Percentiles rank a stretch among this genome's conserved stretches.
Evolutionary conservation across 2,797 vertebrate genomes (phyloP).

Genomic region (Echeneis naucrates): DNA sequence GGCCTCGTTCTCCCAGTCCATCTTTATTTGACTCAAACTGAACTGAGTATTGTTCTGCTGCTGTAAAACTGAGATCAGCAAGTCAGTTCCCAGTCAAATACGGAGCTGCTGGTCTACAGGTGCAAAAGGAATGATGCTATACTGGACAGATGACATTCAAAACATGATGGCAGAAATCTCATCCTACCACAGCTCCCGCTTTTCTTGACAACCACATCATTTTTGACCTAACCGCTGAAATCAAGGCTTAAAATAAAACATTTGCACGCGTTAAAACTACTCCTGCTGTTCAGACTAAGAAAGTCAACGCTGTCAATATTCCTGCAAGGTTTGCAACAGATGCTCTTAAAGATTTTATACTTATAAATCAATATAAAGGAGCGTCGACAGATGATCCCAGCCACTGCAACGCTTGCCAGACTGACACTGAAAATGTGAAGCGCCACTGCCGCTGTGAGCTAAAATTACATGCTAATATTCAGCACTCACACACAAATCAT

Average conservation of each 20-base stretch:
- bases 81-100: slow-evolving; percentile 62
- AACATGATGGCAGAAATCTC: slow-evolving; percentile 31
- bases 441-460: background rate
- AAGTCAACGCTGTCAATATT: background rate
- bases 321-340: slow-evolving; percentile 14
- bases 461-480: slow-evolving; percentile 13
- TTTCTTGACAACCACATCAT: slow-evolving; percentile 4
- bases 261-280: slow-evolving; percentile 20
- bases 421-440: slow-evolving; percentile 13
- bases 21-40: slow-evolving; percentile 53
- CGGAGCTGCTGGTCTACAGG: slow-evolving; percentile 25
- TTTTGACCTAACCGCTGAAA: slow-evolving; percentile 11
- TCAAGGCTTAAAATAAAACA: slow-evolving; percentile 18
- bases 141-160: slow-evolving; percentile 39
- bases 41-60: slow-evolving; percentile 1
- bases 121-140: slow-evolving; percentile 48
- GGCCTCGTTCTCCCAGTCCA: background rate
- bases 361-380: slow-evolving; percentile 37
- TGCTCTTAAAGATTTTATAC: slow-evolving; percentile 38
- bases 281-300: too few relatives aligned
- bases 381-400: slow-evolving; percentile 11
- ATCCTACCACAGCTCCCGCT: background rate
- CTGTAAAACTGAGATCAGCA: slow-evolving; percentile 10
- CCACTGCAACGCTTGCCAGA: slow-evolving; percentile 20
- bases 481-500: background rate